Evolutionary conservation across 2,797 vertebrate species (phyloP).

Genomic region (Schizopygopsis malacanthus): DNA sequence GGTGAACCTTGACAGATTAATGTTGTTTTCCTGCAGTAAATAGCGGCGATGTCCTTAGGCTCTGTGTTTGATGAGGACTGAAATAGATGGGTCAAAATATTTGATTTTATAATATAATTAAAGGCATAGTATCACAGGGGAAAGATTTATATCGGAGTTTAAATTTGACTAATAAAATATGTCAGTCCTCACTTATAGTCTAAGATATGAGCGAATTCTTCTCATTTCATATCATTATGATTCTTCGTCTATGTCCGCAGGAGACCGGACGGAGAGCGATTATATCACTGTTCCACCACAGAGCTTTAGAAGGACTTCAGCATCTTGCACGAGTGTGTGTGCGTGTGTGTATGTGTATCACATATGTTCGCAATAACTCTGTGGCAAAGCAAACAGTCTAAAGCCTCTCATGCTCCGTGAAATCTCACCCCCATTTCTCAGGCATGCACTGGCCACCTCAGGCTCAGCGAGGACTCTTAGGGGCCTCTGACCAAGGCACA

Average conservation of each 20-base stretch:
- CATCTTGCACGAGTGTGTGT: conserved; percentile 25
- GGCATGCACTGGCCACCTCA: conserved; percentile 59
- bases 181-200: conserved; percentile 5
- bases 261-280: conserved; percentile 39
- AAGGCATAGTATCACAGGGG: conserved; percentile 22
- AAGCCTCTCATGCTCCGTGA: conserved; percentile 63
- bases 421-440: conserved; percentile 60
- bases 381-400: conserved; percentile 62
- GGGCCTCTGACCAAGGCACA: conserved; percentile 49
- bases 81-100: conserved; percentile 48
- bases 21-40: conserved; percentile 48
- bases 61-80: conserved; percentile 36
- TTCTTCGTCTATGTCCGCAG: not conserved
- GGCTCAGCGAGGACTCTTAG: conserved; percentile 49
- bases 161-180: conserved; percentile 41
- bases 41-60: conserved; percentile 24
- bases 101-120: conserved; percentile 52
- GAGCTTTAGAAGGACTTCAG: conserved; percentile 33
- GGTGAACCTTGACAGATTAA: conserved; percentile 49
- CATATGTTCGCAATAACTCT: conserved; percentile 66
- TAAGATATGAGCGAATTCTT: not conserved
- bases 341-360: conserved; percentile 50
- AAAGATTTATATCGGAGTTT: conserved; percentile 32
- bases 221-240: conserved; percentile 30
- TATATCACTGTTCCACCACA: conserved; percentile 43